Evolutionary conservation across 2,888 invertebrate species (phyloP), one percentile per base, ranked within the genome.

Genomic region (Apomyelois bistriatella): DNA sequence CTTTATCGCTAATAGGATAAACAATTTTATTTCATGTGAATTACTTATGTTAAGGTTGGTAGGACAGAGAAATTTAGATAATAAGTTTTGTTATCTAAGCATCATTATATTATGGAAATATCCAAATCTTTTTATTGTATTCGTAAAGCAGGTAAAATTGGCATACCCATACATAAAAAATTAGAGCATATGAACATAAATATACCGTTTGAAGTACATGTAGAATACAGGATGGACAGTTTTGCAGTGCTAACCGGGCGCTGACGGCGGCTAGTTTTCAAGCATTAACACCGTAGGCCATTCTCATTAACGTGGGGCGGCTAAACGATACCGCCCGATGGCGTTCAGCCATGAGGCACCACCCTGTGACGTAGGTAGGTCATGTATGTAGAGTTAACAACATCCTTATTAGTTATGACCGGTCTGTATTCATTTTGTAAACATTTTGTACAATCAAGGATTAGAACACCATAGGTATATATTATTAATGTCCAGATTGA

Each of bases 261-360:
- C 73, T 64, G 79, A 68, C 77, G 72, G 75, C 86, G 85, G 85
- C 84, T 84, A 83, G 88, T 88, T 86, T 79, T 86, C 82, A 86
- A 66, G 74, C 76, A 86, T 90, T 90, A 89, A 75, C 89, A 81
- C 76, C 62, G 83, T 87, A 82, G 82, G 86, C 80, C 85, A 79
- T 83, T 74, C 85, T 87, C 66, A 87, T 90, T 90, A 90, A 79
- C 89, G 77, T 67, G 66, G 71, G 66, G 62, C 64, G 73, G 82
- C 89, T 90, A 90, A 90, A 78, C 68, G 80, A 70, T 70, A 68
- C 79, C 71, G 79, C 72, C 70, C 76, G 79, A 65, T 73, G 64
- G 62, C 62, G 63, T 65, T 68, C 65, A 63, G 62, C 61, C 48
- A 13, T 47, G 52, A 46, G 41, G 50, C 47, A 41, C 42, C 22